Evolutionary conservation across 1,140 invertebrate species (phyloP).

Genomic region (Cardiocondyla obscurior): DNA sequence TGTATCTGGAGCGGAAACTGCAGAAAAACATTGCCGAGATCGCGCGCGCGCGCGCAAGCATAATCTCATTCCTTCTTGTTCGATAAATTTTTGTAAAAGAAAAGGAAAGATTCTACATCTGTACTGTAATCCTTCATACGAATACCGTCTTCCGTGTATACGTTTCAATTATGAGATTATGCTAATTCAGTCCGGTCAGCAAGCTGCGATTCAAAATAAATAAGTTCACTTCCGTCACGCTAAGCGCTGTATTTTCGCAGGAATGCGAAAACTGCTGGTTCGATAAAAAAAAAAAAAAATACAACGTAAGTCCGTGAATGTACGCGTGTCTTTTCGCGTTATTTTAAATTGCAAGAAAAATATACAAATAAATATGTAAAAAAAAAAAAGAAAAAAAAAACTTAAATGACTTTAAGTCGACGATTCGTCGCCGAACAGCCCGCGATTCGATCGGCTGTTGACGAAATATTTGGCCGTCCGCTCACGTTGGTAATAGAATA

Average conservation of each 20-base stretch:
- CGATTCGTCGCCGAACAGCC: neutral
- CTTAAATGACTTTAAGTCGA: no score
- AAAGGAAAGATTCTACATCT: neutral
- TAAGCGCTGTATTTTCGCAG: neutral
- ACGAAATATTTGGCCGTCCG: slow-evolving; percentile 65
- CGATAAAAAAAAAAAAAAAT: no score
- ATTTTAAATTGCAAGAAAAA: neutral
- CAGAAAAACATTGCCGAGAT: slow-evolving; percentile 71
- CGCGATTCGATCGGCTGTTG: slow-evolving; percentile 22
- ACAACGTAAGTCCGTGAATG: neutral
- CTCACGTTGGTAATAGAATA: slow-evolving; percentile 66
- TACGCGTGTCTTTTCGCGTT: neutral
- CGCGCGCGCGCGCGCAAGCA: slow-evolving; percentile 32
- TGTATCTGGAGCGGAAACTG: slow-evolving; percentile 79
- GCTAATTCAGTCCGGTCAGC: neutral
- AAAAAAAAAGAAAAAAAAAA: no score
- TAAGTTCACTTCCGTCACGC: neutral
- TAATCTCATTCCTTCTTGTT: slow-evolving; percentile 9
- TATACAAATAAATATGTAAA: neutral
- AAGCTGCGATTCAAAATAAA: neutral
- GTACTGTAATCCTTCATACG: neutral
- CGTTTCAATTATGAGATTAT: slow-evolving; percentile 1
- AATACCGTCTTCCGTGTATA: neutral
- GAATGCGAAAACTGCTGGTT: neutral
- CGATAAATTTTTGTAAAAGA: slow-evolving; percentile 30